Evolutionary conservation across 2,113 vertebrate genomes (phyloP).

Genomic region (Pristiophorus japonicus): DNA sequence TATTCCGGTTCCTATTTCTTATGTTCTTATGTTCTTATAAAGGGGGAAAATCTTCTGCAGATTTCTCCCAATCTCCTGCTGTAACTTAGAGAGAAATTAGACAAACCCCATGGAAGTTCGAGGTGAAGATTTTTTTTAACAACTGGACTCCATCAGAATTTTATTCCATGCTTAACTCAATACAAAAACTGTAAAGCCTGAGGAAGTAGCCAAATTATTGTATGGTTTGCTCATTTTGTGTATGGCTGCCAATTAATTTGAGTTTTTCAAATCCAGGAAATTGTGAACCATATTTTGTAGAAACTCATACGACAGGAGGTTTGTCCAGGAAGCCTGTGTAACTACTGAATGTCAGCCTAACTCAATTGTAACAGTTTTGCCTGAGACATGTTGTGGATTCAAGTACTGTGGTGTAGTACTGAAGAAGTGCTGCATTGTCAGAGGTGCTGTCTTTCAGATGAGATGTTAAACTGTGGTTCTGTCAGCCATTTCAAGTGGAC

Average conservation of each 20-base stretch:
- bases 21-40: no score
- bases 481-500: no score
- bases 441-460: no score
- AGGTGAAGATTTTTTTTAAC: not conserved
- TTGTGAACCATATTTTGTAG: no score
- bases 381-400: no score
- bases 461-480: no score
- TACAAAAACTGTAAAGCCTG: not conserved
- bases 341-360: not conserved
- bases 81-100: not conserved
- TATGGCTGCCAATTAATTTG: not conserved
- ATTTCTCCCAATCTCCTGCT: not conserved
- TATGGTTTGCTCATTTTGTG: not conserved
- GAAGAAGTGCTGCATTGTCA: no score
- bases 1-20: no score
- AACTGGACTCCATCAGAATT: not conserved
- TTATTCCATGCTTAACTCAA: not conserved
- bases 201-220: not conserved
- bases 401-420: no score
- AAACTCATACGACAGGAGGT: no score
- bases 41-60: not conserved
- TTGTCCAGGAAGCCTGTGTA: not conserved
- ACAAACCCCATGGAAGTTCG: not conserved
- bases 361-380: no score
- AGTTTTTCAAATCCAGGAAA: not conserved